These are phyloP conservation scores for Euplagia quadripunctaria DNA, from an alignment of 2,888 invertebrate genomes.

Conservation along the genomic window DNA sequence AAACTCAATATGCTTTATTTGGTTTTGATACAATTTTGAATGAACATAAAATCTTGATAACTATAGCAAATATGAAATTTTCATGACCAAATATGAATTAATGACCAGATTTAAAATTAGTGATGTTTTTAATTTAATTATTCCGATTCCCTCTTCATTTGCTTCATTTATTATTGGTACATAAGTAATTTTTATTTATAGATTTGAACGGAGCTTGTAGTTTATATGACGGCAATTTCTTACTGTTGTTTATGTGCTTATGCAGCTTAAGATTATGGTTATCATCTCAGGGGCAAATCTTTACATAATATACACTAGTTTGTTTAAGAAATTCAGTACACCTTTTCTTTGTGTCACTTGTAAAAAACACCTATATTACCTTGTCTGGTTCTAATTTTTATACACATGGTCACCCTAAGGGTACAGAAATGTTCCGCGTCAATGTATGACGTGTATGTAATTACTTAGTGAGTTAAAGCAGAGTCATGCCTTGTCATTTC, in stretches of 20 bases:
- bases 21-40: no score
- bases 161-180: no score
- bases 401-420: constrained; percentile 50
- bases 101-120: no score
- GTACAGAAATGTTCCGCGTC: constrained; percentile 63
- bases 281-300: no score
- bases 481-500: constrained; percentile 85
- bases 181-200: no score
- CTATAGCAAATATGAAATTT: background rate
- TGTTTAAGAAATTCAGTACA: no score
- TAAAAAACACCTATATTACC: background rate
- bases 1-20: background rate
- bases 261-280: no score
- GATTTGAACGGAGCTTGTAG: background rate
- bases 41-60: background rate
- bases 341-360: no score
- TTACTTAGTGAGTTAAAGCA: constrained; percentile 80
- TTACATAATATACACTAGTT: no score
- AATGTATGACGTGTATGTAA: constrained; percentile 82
- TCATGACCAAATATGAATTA: no score
- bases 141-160: no score
- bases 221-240: background rate
- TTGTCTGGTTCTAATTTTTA: constrained; percentile 20
- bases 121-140: no score
- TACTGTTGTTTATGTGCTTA: background rate